phyloP scores from a whole-genome alignment of 2,888 invertebrate genomes.

The Drosophila anomelani region DNA sequence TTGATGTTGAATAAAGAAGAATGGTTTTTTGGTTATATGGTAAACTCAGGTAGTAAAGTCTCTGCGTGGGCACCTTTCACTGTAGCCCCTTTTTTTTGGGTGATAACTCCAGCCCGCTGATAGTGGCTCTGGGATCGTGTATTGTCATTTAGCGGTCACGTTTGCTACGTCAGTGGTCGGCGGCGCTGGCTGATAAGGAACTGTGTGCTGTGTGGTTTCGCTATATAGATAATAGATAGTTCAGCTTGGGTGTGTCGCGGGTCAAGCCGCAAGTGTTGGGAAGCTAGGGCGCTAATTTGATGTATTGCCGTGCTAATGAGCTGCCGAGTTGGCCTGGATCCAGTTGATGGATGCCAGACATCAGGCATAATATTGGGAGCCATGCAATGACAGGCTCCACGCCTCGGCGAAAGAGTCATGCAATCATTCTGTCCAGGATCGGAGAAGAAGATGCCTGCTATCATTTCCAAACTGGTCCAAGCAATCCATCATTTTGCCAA shows the following conservation, averaged over 20 bases:
- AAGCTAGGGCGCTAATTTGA: constrained; percentile 58
- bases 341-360: constrained; percentile 4
- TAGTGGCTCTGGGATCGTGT: constrained; percentile 26
- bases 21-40: neutral
- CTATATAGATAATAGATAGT: constrained; percentile 5
- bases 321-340: constrained; percentile 28
- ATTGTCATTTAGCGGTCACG: constrained; percentile 65
- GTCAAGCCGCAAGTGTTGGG: constrained; percentile 6
- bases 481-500: constrained; percentile 52
- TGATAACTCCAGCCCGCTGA: constrained; percentile 33
- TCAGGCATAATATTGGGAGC: neutral
- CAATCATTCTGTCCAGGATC: constrained; percentile 37
- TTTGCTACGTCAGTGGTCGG: constrained; percentile 33
- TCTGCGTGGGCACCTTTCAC: constrained; percentile 31
- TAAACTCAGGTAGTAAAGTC: constrained; percentile 4
- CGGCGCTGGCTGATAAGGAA: constrained; percentile 28
- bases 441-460: neutral
- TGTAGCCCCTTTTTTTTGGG: constrained; percentile 12
- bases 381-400: constrained; percentile 28
- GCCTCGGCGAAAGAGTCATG: constrained; percentile 21
- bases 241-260: constrained; percentile 14
- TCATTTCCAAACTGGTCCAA: constrained; percentile 43
- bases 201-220: constrained; percentile 3
- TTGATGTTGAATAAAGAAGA: constrained; percentile 5
- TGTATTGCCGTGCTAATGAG: constrained; percentile 39